Base-by-base conservation (phyloP, 2,888 invertebrate genomes). In the Hirtodrosophila duncani region DNA sequence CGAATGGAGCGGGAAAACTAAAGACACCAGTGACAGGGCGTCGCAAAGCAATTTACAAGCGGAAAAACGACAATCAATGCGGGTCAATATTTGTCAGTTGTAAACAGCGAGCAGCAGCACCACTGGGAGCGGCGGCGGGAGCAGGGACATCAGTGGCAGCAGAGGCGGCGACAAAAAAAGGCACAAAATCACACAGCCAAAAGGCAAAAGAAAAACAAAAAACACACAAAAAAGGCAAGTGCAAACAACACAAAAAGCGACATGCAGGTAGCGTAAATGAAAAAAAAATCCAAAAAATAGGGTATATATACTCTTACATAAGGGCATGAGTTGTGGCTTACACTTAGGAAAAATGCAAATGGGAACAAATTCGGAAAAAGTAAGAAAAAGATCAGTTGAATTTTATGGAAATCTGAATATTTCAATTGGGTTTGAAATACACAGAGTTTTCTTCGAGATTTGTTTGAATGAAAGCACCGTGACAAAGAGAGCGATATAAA, bases 51-150 rank as follows among this genome's bases (percentile, higher is more conserved):
- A 81, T 84, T 83, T 81, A 78, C 80, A 82, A 81, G 84, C 84
- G 75, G 77, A 84, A 83, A 81, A 75, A 81, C 82, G 83, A 83
- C 83, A 83, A 84, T 83, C 83, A 84, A 83, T 84, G 83, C 70
- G 70, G 83, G 84, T 83, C 84, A 84, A 83, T 84, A 83, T 83
- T 83, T 83, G 72, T 79, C 58, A 61, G 55, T 51, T 51, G 69
- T 61, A 79, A 82, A 80, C 82, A 79, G 55, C 33, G 61, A 20
- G 44, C 17, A 24, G 23, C 21, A 21, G 14, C 5, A 30, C 38
- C 14, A 34, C 34, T 11, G 33, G 53, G 24, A 24, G 20, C 37
- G 38, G 49, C 34, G n/a, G n/a, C n/a, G n/a, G n/a, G n/a, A n/a
- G n/a, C n/a, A n/a, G n/a, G 24, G 29, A 33, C 49, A 30, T 17